phyloP scores from a whole-genome alignment of 2,888 invertebrate genomes.

The Cephus rjabovi region DNA sequence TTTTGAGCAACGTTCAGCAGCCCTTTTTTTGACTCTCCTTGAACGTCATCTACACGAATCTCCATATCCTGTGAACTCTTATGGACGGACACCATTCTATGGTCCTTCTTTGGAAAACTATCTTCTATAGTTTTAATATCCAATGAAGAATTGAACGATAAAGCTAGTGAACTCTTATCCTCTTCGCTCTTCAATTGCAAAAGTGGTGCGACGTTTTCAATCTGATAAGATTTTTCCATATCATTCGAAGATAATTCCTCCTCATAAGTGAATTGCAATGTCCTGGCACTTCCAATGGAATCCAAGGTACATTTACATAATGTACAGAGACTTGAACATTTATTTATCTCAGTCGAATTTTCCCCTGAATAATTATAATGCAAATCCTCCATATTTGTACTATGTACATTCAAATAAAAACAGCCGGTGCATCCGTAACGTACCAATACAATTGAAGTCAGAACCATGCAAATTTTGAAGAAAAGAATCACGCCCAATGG shows the following conservation, averaged over 20 bases:
- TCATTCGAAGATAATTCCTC: not conserved
- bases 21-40: not conserved
- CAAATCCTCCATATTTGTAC: not conserved
- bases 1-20: not conserved
- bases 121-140: not conserved
- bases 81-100: not conserved
- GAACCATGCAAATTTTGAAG: not conserved
- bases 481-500: not conserved
- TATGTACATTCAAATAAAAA: not conserved
- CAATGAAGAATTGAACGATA: not conserved
- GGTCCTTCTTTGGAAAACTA: not conserved
- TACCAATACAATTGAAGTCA: not conserved
- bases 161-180: not conserved
- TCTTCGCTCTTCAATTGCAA: not conserved
- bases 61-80: not conserved
- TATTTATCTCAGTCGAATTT: not conserved
- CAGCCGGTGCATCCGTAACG: not conserved
- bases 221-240: not conserved
- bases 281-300: not conserved
- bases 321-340: not conserved
- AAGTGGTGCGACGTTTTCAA: not conserved
- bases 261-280: not conserved
- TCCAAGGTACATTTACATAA: not conserved
- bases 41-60: not conserved
- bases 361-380: not conserved